A percentile compares a stretch with the other conserved stretches of the same genome.
These are phyloP conservation scores for Cephalotes varians DNA, from an alignment of 2,888 invertebrate species.

Conservation along the genomic window DNA sequence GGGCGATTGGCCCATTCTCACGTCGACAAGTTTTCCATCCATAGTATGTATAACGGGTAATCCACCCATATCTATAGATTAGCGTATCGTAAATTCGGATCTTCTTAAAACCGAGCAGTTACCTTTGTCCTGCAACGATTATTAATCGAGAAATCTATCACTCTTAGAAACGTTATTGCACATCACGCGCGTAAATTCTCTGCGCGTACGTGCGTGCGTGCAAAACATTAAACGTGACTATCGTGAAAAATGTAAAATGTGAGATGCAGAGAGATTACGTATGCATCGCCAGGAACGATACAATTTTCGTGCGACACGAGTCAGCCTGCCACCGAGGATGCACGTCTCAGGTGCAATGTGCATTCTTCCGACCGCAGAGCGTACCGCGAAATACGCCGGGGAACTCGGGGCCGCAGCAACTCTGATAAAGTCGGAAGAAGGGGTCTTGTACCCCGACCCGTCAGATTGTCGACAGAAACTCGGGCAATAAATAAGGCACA, in stretches of 20 bases:
- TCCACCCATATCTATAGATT: not conserved
- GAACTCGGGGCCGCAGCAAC: slow-evolving; percentile 29
- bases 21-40: slow-evolving; percentile 1
- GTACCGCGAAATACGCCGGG: slow-evolving; percentile 31
- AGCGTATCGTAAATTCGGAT: not conserved
- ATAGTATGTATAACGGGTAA: not conserved
- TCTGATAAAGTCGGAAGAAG: slow-evolving; percentile 48
- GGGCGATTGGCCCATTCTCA: slow-evolving; percentile 8
- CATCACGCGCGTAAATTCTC: not conserved
- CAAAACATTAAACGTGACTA: not conserved
- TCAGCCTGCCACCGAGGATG: slow-evolving; percentile 35
- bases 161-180: not conserved
- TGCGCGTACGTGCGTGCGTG: not conserved
- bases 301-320: slow-evolving; percentile 43
- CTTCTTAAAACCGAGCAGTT: not conserved
- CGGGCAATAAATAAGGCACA: slow-evolving; percentile 68
- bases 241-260: not conserved
- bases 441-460: slow-evolving; percentile 12
- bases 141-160: slow-evolving; percentile 20
- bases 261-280: slow-evolving; percentile 36
- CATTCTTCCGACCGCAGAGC: slow-evolving; percentile 46
- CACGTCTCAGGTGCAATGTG: slow-evolving; percentile 31
- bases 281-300: slow-evolving; percentile 26
- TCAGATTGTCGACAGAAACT: slow-evolving; percentile 62
- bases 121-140: not conserved